Evolutionary conservation across 2,888 invertebrate genomes (phyloP), one percentile per base, ranked within the genome.

Genomic region (Adelognathus sp.): DNA sequence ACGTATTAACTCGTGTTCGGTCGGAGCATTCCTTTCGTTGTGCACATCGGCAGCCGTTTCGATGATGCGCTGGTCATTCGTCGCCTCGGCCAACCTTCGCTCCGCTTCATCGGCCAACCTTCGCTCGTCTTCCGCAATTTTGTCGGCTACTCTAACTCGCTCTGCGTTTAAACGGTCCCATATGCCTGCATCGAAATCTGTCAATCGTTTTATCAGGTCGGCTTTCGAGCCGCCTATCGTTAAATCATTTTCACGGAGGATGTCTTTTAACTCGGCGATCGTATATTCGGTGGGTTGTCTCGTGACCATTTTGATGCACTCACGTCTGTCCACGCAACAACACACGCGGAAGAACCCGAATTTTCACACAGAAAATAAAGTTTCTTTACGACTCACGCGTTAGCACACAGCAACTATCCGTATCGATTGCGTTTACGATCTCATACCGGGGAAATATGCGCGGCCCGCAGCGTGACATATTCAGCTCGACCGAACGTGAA

Each of bases 271-370:
- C 41, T 72, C 72, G 27, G 33, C 1, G 31, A 41, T 54, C 3
- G 72, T 72, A 41, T 72, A 72, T 18, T 72, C 72, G 27, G n/a
- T 9, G n/a, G 63, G 63, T 41, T 72, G 9, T 54, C 54, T 72
- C 18, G 63, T 29, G n/a, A 41, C 72, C 54, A 72, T 72, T 24
- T 39, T 14, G 11, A 58, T 21, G 18, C 58, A 11, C 27, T 52
- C 33, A 11, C 64, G 36, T 7, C 60, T 60, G 46, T 63, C 9
- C 44, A 18, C 61, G 61, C 31, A 63, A 63, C 44, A 16, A 27
- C 33, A n/a, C n/a, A n/a, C n/a, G n/a, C n/a, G n/a, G 52, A 67
- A 18, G 11, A 52, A 54, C 66, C 3, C 50, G 33, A 33, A 50
- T 52, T 66, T 50, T 66, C 64, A 29, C 66, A 29, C 18, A 66